A percentile compares a stretch with the other conserved stretches of the same genome.
Evolutionary conservation across 2,888 invertebrate genomes (phyloP).

Genomic region (Lepidochitona cinerea): DNA sequence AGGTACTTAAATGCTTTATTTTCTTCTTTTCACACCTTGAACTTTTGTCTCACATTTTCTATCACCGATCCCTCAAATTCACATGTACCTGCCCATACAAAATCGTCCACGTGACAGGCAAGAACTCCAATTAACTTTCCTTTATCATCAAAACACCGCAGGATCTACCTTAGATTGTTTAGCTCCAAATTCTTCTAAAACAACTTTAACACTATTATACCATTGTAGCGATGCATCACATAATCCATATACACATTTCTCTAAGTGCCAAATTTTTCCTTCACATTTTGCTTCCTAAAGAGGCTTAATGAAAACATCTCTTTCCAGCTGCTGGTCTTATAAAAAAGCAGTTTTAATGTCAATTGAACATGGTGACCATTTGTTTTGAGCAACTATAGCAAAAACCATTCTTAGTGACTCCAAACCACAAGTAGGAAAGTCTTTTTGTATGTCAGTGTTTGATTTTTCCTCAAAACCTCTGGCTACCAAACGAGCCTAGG

Average conservation of each 20-base stretch:
- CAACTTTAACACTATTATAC: not conserved
- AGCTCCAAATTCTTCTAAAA: not conserved
- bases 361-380: not conserved
- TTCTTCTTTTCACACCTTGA: not conserved
- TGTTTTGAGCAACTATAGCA: not conserved
- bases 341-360: not conserved
- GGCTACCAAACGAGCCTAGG: not conserved
- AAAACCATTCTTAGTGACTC: not conserved
- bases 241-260: not conserved
- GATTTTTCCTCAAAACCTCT: not conserved
- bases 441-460: not conserved
- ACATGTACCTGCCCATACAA: not conserved
- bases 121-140: not conserved
- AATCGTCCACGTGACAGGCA: not conserved
- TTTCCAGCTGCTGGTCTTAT: not conserved
- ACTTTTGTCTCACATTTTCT: not conserved
- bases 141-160: not conserved
- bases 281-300: not conserved
- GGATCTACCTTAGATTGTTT: not conserved
- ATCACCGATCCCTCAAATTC: not conserved
- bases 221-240: not conserved
- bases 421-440: not conserved
- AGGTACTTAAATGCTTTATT: not conserved
- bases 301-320: not conserved
- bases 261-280: not conserved